phyloP scores from a whole-genome alignment of 2,888 invertebrate genomes.

The Drosophila mimica region DNA sequence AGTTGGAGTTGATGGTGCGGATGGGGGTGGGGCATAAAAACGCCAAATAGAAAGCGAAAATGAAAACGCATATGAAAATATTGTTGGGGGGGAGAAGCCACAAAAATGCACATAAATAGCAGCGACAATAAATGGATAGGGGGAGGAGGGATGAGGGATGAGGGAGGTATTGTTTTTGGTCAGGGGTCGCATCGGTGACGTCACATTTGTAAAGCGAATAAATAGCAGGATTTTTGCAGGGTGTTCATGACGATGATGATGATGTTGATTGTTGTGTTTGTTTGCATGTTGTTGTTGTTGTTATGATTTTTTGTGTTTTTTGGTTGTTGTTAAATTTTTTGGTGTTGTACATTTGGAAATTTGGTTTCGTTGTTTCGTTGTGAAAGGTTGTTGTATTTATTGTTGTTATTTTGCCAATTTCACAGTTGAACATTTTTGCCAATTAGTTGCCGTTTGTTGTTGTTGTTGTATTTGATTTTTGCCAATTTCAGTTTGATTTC shows the following conservation, averaged over 20 bases:
- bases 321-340: slow-evolving; percentile 52
- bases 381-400: background rate
- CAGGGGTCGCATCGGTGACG: slow-evolving; percentile 61
- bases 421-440: slow-evolving; percentile 65
- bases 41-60: slow-evolving; percentile 68
- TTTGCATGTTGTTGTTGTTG: slow-evolving; percentile 56
- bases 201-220: slow-evolving; percentile 69
- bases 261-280: slow-evolving; percentile 34
- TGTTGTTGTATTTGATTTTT: slow-evolving; percentile 18
- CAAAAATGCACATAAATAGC: slow-evolving; percentile 79
- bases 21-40: slow-evolving; percentile 29
- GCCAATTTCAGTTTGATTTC: slow-evolving; percentile 58
- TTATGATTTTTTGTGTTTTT: slow-evolving; percentile 52
- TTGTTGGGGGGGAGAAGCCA: slow-evolving; percentile 51
- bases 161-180: slow-evolving; percentile 1
- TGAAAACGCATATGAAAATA: slow-evolving; percentile 64
- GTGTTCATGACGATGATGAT: slow-evolving; percentile 63
- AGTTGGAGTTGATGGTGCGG: background rate
- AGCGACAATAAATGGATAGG: slow-evolving; percentile 41
- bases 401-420: slow-evolving; percentile 61
- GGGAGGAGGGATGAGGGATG: background rate
- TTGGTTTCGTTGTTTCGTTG: slow-evolving; percentile 28
- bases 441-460: slow-evolving; percentile 65
- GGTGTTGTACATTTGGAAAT: slow-evolving; percentile 26
- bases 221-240: slow-evolving; percentile 78